phyloP scores from a whole-genome alignment of 2,888 invertebrate species.

The Phalera bucephala region DNA sequence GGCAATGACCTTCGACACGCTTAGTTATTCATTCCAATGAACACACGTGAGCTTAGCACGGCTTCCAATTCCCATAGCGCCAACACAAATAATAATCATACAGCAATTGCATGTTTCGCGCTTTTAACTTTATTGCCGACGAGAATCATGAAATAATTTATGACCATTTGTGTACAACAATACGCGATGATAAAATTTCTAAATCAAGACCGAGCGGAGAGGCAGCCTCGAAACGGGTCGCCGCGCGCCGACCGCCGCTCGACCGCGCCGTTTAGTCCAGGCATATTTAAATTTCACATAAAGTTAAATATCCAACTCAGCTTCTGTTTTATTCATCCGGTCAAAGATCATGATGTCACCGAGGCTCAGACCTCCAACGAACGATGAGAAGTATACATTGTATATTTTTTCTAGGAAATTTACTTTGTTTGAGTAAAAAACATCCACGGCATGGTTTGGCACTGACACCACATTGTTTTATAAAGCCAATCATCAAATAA shows the following conservation, averaged over 20 bases:
- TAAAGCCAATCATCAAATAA: conserved; percentile 29
- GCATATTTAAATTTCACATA: too few relatives aligned
- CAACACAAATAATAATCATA: conserved; percentile 20
- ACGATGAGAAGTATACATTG: conserved; percentile 22
- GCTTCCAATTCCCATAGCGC: conserved; percentile 16
- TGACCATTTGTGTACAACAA: conserved; percentile 10
- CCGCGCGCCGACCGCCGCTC: too few relatives aligned
- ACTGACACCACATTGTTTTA: too few relatives aligned
- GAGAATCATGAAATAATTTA: conserved; percentile 16
- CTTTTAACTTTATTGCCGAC: conserved; percentile 23
- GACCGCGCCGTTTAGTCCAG: too few relatives aligned
- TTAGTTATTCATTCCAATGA: conserved; percentile 8
- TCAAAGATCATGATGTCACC: conserved; percentile 54
- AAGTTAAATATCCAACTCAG: conserved; percentile 33
- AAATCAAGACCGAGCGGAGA: neutral
- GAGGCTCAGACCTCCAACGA: conserved; percentile 25
- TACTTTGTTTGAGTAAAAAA: neutral
- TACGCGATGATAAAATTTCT: conserved; percentile 13
- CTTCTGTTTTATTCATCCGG: conserved; percentile 57
- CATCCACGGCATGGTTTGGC: too few relatives aligned
- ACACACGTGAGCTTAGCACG: conserved; percentile 11
- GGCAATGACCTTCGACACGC: too few relatives aligned
- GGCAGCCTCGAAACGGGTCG: too few relatives aligned
- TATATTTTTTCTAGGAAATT: conserved; percentile 10
- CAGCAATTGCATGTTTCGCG: conserved; percentile 23